phyloP scores from a whole-genome alignment of 2,888 invertebrate genomes.

The Tinea semifulvella region DNA sequence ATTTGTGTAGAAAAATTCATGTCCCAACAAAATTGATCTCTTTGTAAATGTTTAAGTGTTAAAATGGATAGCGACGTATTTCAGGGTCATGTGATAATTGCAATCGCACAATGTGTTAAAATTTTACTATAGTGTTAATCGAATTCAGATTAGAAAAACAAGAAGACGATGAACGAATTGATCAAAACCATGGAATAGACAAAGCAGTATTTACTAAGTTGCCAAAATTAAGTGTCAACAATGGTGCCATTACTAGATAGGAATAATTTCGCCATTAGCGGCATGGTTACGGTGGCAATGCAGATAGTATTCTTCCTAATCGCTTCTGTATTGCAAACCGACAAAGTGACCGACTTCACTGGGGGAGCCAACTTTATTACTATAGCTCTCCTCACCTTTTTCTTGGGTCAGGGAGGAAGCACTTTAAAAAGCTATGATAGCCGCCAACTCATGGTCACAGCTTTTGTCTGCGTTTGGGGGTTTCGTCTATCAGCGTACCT shows the following conservation, averaged over 20 bases:
- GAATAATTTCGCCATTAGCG: constrained; percentile 87
- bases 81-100: too few relatives aligned
- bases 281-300: constrained; percentile 84
- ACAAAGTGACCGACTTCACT: constrained; percentile 92
- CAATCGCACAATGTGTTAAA: too few relatives aligned
- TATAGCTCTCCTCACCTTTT: constrained; percentile 86
- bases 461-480: constrained; percentile 90
- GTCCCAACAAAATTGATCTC: too few relatives aligned
- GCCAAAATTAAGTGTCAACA: constrained; percentile 19
- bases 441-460: constrained; percentile 90
- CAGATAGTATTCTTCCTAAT: constrained; percentile 89
- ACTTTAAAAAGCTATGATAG: constrained; percentile 81
- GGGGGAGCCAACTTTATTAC: constrained; percentile 94
- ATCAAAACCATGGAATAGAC: too few relatives aligned
- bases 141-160: too few relatives aligned
- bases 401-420: constrained; percentile 81
- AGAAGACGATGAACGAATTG: too few relatives aligned
- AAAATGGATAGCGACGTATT: too few relatives aligned
- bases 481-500: constrained; percentile 85
- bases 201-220: too few relatives aligned
- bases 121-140: too few relatives aligned
- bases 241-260: constrained; percentile 83
- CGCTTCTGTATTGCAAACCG: constrained; percentile 86
- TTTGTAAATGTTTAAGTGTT: too few relatives aligned
- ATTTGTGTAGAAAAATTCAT: too few relatives aligned